Conservation (phyloP, 1,140 invertebrate species). For the Drosophila trapezifrons region DNA sequence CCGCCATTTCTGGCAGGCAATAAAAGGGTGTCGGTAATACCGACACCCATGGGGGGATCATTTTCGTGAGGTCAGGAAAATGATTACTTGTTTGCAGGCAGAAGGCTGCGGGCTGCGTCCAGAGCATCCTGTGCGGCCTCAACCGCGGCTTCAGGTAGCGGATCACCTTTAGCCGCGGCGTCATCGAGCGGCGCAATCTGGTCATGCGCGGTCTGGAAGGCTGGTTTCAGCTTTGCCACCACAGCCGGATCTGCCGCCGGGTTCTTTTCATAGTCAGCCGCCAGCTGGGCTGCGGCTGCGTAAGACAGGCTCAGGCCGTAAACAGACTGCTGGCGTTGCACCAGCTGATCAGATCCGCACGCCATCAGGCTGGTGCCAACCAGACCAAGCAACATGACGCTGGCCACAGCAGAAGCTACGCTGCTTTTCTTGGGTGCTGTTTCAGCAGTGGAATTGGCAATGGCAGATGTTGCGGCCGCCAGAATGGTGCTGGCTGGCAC, state of each 20-base stretch:
- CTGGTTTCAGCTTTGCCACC: background rate
- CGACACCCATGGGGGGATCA: background rate
- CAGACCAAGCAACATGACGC: too few species aligned
- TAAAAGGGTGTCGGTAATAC: background rate
- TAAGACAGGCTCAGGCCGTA: background rate
- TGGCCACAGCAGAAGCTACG: too few species aligned
- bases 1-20: background rate
- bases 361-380: too few species aligned
- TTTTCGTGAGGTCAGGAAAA: background rate
- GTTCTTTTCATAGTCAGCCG: background rate
- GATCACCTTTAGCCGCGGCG: background rate
- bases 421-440: too few species aligned
- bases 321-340: background rate
- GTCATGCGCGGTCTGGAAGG: background rate
- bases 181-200: background rate
- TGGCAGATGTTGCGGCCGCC: too few species aligned
- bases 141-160: background rate
- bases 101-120: background rate
- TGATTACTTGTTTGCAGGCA: background rate
- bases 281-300: background rate
- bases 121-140: background rate
- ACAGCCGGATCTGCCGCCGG: background rate
- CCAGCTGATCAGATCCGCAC: too few species aligned
- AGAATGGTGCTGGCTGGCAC: too few species aligned
- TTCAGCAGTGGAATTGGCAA: too few species aligned